A percentile compares a stretch with the other conserved stretches of the same genome.
These are phyloP conservation scores for Cephus pulcher DNA, from an alignment of 2,888 invertebrate genomes.

Conservation along the genomic window DNA sequence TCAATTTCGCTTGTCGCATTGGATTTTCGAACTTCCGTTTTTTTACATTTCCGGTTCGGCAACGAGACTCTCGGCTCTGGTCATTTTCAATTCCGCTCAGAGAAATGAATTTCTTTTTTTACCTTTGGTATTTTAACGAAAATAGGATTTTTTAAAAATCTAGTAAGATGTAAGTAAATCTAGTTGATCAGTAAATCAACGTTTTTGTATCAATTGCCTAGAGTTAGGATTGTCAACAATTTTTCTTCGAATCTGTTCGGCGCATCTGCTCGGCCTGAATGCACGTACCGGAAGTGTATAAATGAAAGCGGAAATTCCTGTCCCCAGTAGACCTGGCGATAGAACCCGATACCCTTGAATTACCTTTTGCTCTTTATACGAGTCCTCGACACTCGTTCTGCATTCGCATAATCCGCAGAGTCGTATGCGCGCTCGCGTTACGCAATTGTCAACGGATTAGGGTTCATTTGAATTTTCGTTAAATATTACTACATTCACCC, in stretches of 20 bases:
- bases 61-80: background rate
- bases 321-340: background rate
- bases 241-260: background rate
- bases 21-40: background rate
- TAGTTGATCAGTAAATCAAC: too few species aligned
- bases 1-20: too few species aligned
- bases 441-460: slow-evolving; percentile 2
- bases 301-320: slow-evolving; percentile 48
- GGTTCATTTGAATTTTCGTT: background rate
- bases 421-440: background rate
- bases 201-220: background rate
- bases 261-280: slow-evolving; percentile 33
- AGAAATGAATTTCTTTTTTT: too few species aligned
- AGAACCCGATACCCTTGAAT: background rate
- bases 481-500: background rate
- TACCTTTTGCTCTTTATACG: background rate
- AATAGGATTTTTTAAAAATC: too few species aligned
- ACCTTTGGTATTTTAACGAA: too few species aligned
- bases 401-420: background rate
- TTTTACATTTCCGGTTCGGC: background rate
- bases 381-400: background rate
- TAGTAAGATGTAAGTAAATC: too few species aligned
- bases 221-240: background rate
- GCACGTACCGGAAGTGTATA: slow-evolving; percentile 48
- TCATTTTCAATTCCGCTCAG: background rate